Evolutionary conservation across 2,888 invertebrate genomes (phyloP).

Genomic region (Tetanocera ferruginea): DNA sequence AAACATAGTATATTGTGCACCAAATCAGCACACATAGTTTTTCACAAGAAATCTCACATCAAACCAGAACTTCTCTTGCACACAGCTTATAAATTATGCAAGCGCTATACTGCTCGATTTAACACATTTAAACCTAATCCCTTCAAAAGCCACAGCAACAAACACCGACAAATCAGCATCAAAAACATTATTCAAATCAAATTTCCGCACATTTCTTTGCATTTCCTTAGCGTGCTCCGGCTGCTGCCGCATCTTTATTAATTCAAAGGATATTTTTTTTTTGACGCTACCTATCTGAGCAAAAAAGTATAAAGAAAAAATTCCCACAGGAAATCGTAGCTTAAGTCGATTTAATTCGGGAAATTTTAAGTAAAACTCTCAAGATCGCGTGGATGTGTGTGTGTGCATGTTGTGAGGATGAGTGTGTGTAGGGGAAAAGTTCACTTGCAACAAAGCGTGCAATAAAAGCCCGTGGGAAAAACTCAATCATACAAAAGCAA

Average conservation of each 20-base stretch:
- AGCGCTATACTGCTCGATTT: not conserved
- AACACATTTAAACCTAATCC: not conserved
- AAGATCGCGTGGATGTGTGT: not conserved
- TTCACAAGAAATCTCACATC: too few relatives aligned
- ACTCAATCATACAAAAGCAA: constrained; percentile 50
- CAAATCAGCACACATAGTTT: too few relatives aligned
- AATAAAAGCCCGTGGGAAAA: constrained; percentile 51
- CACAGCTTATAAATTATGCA: too few relatives aligned
- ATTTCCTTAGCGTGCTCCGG: constrained; percentile 1
- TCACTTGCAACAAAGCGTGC: not conserved
- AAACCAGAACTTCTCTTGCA: too few relatives aligned
- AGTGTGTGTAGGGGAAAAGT: not conserved
- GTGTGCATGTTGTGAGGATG: not conserved
- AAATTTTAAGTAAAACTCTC: constrained; percentile 30
- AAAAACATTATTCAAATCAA: constrained; percentile 63
- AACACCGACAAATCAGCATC: constrained; percentile 3
- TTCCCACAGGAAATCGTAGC: constrained; percentile 39
- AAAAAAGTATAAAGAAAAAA: constrained; percentile 16
- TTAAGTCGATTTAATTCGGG: constrained; percentile 27
- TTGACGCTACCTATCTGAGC: constrained; percentile 30
- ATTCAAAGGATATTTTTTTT: constrained; percentile 37
- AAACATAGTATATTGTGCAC: too few relatives aligned
- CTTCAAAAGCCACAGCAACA: not conserved
- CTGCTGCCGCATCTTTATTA: constrained; percentile 20
- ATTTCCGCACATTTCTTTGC: constrained; percentile 61